A percentile compares a stretch with the other conserved stretches of the same genome.
Evolutionary conservation across 2,888 invertebrate genomes (phyloP).

Genomic region (Diaphora mendica): DNA sequence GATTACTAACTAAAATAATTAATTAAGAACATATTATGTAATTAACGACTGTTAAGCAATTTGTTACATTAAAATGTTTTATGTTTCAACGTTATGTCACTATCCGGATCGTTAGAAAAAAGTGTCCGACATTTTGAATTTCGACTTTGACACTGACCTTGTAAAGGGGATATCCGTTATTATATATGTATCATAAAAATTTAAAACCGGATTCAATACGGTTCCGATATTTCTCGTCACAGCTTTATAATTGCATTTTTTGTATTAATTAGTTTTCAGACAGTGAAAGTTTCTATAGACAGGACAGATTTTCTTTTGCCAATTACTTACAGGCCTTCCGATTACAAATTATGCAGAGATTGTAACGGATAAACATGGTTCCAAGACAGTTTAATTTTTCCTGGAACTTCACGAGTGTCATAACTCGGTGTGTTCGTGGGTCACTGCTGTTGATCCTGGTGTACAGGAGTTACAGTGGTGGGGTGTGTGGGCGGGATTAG

Average conservation of each 20-base stretch:
- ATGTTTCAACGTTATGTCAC: conserved; percentile 28
- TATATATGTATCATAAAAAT: conserved; percentile 24
- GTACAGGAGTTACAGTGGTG: too few relatives aligned
- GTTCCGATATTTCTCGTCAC: conserved; percentile 12
- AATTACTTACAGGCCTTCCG: background rate
- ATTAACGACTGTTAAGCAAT: conserved; percentile 5
- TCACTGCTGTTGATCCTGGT: too few relatives aligned
- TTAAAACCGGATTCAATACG: conserved; percentile 31
- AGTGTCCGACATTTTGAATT: conserved; percentile 28
- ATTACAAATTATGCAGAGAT: too few relatives aligned
- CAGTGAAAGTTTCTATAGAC: background rate
- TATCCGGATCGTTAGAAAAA: conserved; percentile 35
- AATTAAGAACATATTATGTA: background rate
- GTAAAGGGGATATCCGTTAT: conserved; percentile 48
- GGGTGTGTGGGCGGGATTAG: too few relatives aligned
- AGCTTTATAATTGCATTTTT: background rate
- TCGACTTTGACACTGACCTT: conserved; percentile 51
- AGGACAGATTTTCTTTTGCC: background rate
- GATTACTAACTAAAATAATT: background rate
- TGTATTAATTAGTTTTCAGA: background rate
- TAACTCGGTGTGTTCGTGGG: too few relatives aligned
- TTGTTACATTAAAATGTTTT: background rate
- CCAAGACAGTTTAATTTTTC: too few relatives aligned
- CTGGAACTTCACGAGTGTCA: too few relatives aligned
- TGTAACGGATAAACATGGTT: too few relatives aligned